Percentiles rank a stretch among this genome's conserved stretches.
Conservation (phyloP, 2,888 invertebrate genomes). For the Idaea biselata region DNA sequence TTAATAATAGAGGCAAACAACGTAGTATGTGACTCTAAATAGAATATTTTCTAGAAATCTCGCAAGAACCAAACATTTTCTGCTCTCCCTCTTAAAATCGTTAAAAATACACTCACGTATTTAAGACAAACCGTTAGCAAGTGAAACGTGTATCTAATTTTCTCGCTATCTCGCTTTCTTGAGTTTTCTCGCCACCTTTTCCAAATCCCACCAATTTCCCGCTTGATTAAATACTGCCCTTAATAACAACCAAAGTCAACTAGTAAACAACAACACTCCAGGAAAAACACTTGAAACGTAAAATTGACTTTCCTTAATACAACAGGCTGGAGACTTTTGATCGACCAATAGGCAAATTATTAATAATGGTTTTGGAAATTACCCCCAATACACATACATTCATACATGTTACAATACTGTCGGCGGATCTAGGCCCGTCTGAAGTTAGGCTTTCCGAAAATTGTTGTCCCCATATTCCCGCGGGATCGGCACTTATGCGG, state of each 20-base stretch:
- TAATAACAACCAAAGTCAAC: slow-evolving; percentile 1
- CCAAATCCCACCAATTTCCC: not conserved
- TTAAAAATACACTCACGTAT: not conserved
- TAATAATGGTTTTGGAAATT: no score
- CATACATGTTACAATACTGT: no score
- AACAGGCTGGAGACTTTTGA: not conserved
- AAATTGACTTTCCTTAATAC: slow-evolving; percentile 19
- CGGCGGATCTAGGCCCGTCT: no score
- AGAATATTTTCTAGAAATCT: not conserved
- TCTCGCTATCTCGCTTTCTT: not conserved
- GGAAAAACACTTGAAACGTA: slow-evolving; percentile 14
- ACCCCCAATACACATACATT: no score
- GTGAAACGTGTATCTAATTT: not conserved
- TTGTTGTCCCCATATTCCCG: no score
- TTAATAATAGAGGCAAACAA: no score
- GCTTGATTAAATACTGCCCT: slow-evolving; percentile 1
- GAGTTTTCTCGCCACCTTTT: not conserved
- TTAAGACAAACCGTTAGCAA: not conserved
- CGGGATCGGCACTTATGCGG: no score
- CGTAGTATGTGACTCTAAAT: no score
- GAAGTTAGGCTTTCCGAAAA: no score
- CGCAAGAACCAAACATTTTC: not conserved
- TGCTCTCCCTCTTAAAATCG: not conserved
- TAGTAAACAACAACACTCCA: slow-evolving; percentile 10
- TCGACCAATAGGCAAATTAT: not conserved